Conservation (phyloP, 2,888 invertebrate species). For the Linnaemya vulpina region DNA sequence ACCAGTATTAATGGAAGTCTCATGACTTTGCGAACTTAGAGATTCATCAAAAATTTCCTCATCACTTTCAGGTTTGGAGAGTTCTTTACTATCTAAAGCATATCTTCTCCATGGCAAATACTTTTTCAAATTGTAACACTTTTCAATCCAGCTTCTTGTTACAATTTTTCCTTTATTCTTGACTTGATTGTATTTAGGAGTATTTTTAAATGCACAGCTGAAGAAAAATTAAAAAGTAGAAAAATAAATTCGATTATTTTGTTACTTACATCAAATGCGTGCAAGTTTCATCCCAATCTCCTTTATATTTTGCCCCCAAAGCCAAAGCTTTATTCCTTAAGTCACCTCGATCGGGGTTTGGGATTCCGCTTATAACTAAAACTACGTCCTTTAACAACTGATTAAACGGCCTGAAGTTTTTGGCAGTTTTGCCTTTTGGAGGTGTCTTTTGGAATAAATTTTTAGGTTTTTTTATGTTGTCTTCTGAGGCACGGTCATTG, state of each 20-base stretch:
- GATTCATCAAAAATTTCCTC: slow-evolving; percentile 79
- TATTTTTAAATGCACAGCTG: slow-evolving; percentile 94
- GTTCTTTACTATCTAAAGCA: slow-evolving; percentile 78
- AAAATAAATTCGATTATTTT: background rate
- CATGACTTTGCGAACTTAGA: slow-evolving; percentile 67
- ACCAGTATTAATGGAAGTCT: background rate
- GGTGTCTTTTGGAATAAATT: slow-evolving; percentile 73
- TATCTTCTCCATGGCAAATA: slow-evolving; percentile 82
- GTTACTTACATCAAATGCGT: slow-evolving; percentile 92
- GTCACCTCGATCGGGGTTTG: slow-evolving; percentile 89
- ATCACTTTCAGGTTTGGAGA: slow-evolving; percentile 79
- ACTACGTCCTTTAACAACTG: slow-evolving; percentile 87
- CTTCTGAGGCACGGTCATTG: background rate
- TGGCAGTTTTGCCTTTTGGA: slow-evolving; percentile 77
- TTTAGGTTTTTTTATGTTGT: slow-evolving; percentile 71
- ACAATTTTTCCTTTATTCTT: slow-evolving; percentile 86
- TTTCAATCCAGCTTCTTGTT: slow-evolving; percentile 89
- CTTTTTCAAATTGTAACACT: slow-evolving; percentile 85
- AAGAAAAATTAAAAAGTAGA: slow-evolving; percentile 69
- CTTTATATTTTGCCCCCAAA: slow-evolving; percentile 91
- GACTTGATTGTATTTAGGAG: slow-evolving; percentile 92
- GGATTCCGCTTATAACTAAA: slow-evolving; percentile 93
- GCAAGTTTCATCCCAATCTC: slow-evolving; percentile 89
- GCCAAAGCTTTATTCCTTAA: slow-evolving; percentile 87
- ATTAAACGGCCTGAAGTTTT: slow-evolving; percentile 84